Evolutionary conservation across 2,113 vertebrate genomes (phyloP), one percentile per base, ranked within the genome.

Genomic region (Chloropsis hardwickii): DNA sequence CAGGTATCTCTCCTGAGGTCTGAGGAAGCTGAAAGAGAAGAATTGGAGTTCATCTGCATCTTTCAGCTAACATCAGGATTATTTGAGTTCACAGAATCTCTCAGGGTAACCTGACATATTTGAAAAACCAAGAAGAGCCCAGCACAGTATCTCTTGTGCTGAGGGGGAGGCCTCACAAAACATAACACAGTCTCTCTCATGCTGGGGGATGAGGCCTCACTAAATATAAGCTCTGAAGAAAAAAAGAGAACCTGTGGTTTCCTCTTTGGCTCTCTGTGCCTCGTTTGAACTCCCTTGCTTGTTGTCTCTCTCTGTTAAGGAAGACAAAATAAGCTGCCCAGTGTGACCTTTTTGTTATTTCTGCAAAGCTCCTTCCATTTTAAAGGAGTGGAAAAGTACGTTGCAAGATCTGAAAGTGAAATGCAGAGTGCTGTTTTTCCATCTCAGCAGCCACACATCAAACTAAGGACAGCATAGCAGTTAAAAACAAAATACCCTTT

Each of bases 191-290:
- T 73, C 9, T 62, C 29, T 88, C 23, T 73, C 1, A 0, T 65
- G 35, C 47, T 85, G 78, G 61, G 39, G 23, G 37, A 70, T 80
- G 78, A 85, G 66, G 62, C 71, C 70, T 94, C 82, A 45, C 72
- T 66, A 57, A 83, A 62, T 56, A n/a, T 0, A 31, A 92, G 48
- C 64, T 93, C 76, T 58, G 37, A 90, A 84, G 60, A 81, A 74
- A 84, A 94, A 94, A 73, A 78, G 66, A 61, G 94, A 94, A 86
- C 74, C 64, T 93, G 82, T 86, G 93, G 76, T 95, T 95, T 94
- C 94, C 96, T 90, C 73, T 91, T 66, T 70, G 74, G 50, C 60
- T 89, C 22, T 91, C 64, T 77, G 51, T 88, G 56, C 67, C 76
- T 92, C 1, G 0, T 87, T 79, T 85, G 79, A 95, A 82, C 76